Evolutionary conservation across 2,113 vertebrate species (phyloP).

Genomic region (Toxotes jaculatrix): DNA sequence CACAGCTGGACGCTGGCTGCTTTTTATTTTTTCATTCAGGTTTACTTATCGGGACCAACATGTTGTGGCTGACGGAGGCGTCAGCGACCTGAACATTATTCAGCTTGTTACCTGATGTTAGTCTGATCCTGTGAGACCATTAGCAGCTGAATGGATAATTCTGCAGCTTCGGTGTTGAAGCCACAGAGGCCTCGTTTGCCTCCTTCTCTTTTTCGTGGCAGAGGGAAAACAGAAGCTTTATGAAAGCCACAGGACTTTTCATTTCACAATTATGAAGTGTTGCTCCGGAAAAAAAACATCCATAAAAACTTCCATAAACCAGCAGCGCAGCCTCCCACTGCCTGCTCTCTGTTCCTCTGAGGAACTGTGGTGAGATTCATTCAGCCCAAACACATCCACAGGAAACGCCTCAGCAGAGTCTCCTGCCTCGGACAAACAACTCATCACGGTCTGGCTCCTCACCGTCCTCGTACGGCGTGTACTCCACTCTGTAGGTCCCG

Average conservation of each 20-base stretch:
- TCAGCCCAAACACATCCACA: not conserved
- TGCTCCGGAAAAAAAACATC: slow-evolving; percentile 42
- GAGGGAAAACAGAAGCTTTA: slow-evolving; percentile 45
- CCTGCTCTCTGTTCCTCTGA: no score
- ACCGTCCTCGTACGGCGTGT: slow-evolving; percentile 94
- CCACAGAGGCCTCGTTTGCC: not conserved
- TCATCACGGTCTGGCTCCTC: slow-evolving; percentile 26
- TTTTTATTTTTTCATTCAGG: no score
- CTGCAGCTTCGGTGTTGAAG: slow-evolving; percentile 13
- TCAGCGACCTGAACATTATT: no score
- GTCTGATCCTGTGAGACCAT: no score
- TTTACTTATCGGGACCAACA: no score
- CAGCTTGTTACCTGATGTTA: no score
- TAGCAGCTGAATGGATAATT: not conserved
- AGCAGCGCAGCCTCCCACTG: not conserved
- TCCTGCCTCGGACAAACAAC: not conserved
- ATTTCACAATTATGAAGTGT: slow-evolving; percentile 22
- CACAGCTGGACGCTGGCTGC: no score
- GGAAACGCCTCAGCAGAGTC: not conserved
- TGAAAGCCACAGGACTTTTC: slow-evolving; percentile 29
- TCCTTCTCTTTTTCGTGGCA: slow-evolving; percentile 14
- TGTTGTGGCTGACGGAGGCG: no score
- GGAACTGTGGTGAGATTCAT: not conserved
- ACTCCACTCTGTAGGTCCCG: slow-evolving; percentile 92
- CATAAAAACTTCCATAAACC: slow-evolving; percentile 30